Evolutionary conservation across 2,888 invertebrate genomes (phyloP), one percentile per base, ranked within the genome.

Genomic region (Epinotia ramella): DNA sequence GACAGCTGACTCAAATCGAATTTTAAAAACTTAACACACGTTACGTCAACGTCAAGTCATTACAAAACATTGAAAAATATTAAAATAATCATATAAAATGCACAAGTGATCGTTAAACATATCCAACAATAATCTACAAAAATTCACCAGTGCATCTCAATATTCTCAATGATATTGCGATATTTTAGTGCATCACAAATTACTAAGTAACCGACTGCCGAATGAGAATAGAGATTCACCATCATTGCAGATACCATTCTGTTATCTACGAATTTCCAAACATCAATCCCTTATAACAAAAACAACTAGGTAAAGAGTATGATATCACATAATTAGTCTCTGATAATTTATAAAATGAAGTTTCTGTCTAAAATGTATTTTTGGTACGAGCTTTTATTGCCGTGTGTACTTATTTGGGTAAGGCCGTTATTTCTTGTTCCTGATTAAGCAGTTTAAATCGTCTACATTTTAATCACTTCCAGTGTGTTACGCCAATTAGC

Each of bases 51-150:
- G 33, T 73, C 57, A 76, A 70, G 28, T 71, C 62, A 63, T 46
- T 18, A 63, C 56, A 66, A 70, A 59, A 73, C 68, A 73, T 28
- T n/a, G 49, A 20, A 28, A 56, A 56, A 9, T 0, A 7, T 46
- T 28, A 2, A n/a, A 28, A 11, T 49, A 56, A 0, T 16, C 13
- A 4, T 63, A 16, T 12, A 33, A 74, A 74, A 70, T 70, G 59
- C n/a, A 18, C 40, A 60, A 65, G 69, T 74, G 69, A 66, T 12
- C 11, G 5, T 33, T 49, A 49, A 16, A n/a, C 16, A 40, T 18
- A 84, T 84, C 20, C 82, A 81, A 60, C 80, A 79, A 83, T 81
- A 83, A 82, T 69, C 81, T 83, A 79, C 80, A 44, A 44, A 44
- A 64, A 20, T n/a, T 28, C 40, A 40, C 13, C 16, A 7, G 40